These are phyloP conservation scores for Cyclina sinensis DNA, from an alignment of 1,140 invertebrate genomes.

Conservation along the genomic window DNA sequence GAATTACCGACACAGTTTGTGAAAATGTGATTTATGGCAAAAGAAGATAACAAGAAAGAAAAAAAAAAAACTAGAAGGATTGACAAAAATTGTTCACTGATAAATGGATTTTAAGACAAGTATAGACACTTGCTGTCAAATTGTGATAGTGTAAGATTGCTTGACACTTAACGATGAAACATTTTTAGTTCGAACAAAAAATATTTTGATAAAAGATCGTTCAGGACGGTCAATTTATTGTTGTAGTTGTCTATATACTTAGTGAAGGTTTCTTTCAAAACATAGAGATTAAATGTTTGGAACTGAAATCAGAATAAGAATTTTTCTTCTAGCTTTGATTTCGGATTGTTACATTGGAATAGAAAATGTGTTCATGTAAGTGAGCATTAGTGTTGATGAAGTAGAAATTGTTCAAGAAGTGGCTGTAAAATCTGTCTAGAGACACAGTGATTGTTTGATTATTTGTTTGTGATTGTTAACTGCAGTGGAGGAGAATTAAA, in stretches of 20 bases:
- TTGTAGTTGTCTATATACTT: no score
- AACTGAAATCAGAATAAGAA: no score
- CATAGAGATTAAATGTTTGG: no score
- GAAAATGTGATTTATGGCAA: not conserved
- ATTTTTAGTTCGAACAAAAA: not conserved
- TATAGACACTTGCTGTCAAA: not conserved
- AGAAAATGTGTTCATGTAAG: no score
- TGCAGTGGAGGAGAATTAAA: not conserved
- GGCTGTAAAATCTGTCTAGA: not conserved
- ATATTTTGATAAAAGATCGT: not conserved
- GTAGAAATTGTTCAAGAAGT: not conserved
- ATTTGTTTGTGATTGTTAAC: not conserved
- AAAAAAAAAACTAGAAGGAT: constrained; percentile 2
- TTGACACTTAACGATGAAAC: constrained; percentile 15
- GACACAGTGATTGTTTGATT: not conserved
- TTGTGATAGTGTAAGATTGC: not conserved
- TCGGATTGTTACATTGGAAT: no score
- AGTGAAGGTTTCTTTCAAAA: no score
- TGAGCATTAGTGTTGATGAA: no score
- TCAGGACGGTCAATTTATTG: not conserved
- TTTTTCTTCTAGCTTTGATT: no score
- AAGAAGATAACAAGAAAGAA: not conserved
- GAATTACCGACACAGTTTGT: not conserved
- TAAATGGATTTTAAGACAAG: not conserved
- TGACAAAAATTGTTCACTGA: not conserved